Percentiles rank a stretch among this genome's conserved stretches.
phyloP scores from a whole-genome alignment of 2,113 vertebrate genomes.

The Phocoena phocoena region DNA sequence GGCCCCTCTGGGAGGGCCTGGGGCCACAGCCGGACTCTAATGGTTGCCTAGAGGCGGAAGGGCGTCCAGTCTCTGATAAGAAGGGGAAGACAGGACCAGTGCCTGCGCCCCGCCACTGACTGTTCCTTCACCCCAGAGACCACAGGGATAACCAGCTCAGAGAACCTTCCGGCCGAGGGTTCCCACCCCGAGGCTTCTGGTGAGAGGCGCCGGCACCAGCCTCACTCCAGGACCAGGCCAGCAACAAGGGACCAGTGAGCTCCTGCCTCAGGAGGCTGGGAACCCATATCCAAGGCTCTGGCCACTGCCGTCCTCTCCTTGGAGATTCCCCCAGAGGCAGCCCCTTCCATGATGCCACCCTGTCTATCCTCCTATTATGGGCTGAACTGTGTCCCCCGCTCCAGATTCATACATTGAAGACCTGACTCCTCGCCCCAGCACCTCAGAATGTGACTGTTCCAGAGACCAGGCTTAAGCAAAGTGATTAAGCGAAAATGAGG shows the following conservation, averaged over 20 bases:
- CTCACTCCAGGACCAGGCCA: background rate
- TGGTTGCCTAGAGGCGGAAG: background rate
- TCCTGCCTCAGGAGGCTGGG: background rate
- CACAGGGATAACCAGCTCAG: slow-evolving; percentile 36
- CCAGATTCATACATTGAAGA: background rate
- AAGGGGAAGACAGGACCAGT: background rate
- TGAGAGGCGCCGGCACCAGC: background rate
- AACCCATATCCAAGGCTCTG: background rate
- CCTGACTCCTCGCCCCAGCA: background rate
- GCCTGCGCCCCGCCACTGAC: slow-evolving; percentile 12
- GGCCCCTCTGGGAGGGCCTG: background rate
- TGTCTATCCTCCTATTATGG: background rate
- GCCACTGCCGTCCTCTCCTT: background rate
- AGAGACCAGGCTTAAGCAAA: background rate
- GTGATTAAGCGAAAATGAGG: background rate
- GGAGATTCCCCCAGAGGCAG: background rate
- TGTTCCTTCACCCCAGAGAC: slow-evolving; percentile 67
- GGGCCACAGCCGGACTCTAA: background rate
- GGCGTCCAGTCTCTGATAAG: slow-evolving; percentile 41
- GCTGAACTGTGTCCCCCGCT: background rate
- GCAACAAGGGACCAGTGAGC: background rate
- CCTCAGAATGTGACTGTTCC: background rate
- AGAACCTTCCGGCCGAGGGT: background rate
- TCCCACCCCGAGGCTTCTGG: background rate
- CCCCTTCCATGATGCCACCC: no score